A percentile compares a stretch with the other conserved stretches of the same genome.
phyloP scores from a whole-genome alignment of 2,888 invertebrate genomes.

The Synanthedon formicaeformis region DNA sequence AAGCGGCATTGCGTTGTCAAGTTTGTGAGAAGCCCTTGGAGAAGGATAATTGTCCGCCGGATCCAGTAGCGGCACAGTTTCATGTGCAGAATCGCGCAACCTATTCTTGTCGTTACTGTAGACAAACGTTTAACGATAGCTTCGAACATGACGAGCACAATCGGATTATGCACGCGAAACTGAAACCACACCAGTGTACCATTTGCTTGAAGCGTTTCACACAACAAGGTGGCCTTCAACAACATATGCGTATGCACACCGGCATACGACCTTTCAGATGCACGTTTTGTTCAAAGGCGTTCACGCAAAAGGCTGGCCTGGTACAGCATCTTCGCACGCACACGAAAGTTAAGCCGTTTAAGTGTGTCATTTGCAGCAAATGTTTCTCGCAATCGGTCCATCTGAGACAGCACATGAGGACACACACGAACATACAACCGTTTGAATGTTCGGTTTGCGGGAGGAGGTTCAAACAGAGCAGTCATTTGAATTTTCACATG shows the following conservation, averaged over 20 bases:
- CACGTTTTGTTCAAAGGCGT: slow-evolving; percentile 53
- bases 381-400: slow-evolving; percentile 63
- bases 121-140: slow-evolving; percentile 38
- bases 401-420: slow-evolving; percentile 60
- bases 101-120: slow-evolving; percentile 45
- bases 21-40: slow-evolving; percentile 61
- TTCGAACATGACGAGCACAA: slow-evolving; percentile 48
- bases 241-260: slow-evolving; percentile 62
- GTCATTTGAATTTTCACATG: slow-evolving; percentile 62
- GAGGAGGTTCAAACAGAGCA: slow-evolving; percentile 57
- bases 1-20: slow-evolving; percentile 58
- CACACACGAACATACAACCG: slow-evolving; percentile 62
- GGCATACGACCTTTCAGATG: slow-evolving; percentile 56
- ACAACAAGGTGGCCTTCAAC: slow-evolving; percentile 58
- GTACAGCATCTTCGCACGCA: slow-evolving; percentile 63
- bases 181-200: slow-evolving; percentile 53
- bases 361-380: slow-evolving; percentile 56
- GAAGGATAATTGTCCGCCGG: slow-evolving; percentile 19
- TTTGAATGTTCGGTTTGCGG: slow-evolving; percentile 54
- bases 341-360: slow-evolving; percentile 59
- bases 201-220: slow-evolving; percentile 57
- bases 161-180: slow-evolving; percentile 45
- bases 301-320: slow-evolving; percentile 59
- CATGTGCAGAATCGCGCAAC: slow-evolving; percentile 20
- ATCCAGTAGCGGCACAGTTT: slow-evolving; percentile 18